phyloP scores from a whole-genome alignment of 2,888 invertebrate genomes.

The Neria commutata region DNA sequence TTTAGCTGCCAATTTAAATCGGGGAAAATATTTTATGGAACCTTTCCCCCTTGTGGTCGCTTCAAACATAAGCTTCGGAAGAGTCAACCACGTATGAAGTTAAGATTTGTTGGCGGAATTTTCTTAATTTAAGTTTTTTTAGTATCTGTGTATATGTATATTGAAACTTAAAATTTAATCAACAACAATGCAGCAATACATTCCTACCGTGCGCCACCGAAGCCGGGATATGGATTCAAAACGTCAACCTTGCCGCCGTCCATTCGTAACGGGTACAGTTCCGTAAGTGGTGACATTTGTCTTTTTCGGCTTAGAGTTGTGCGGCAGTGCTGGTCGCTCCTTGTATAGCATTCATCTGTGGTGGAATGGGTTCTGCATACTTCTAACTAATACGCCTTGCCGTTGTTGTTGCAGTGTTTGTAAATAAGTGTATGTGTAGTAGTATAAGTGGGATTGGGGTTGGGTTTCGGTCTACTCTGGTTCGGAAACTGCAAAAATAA shows the following conservation, averaged over 20 bases:
- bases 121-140: background rate
- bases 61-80: background rate
- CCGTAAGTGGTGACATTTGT: conserved; percentile 56
- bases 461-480: no score
- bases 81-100: no score
- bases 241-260: conserved; percentile 76
- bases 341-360: background rate
- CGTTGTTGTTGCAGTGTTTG: no score
- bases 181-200: conserved; percentile 57
- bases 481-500: no score
- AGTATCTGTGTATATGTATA: conserved; percentile 4
- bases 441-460: no score
- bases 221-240: conserved; percentile 79
- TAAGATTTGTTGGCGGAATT: conserved; percentile 1
- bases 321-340: no score
- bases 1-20: no score
- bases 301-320: no score
- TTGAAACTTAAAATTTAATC: conserved; percentile 39
- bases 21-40: background rate
- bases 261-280: conserved; percentile 64
- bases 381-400: no score
- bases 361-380: background rate
- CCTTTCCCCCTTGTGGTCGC: background rate
- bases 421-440: no score
- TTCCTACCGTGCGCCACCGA: conserved; percentile 71